Base-by-base conservation (phyloP, 2,797 vertebrate genomes). In the Anabacerthia variegaticeps region DNA sequence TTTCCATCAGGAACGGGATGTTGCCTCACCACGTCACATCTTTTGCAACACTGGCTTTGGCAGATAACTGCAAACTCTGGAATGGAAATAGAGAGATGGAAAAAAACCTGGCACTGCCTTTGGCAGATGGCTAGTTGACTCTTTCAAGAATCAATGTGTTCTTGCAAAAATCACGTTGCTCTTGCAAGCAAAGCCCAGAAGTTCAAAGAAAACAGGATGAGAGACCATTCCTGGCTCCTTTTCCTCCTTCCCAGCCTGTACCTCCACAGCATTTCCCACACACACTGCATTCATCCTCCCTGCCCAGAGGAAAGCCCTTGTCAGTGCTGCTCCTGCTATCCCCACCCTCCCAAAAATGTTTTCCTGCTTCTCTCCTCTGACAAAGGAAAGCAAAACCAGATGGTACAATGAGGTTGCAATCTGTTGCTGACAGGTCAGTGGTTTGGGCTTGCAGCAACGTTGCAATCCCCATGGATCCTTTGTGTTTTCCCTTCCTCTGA, bases 401-500 rank as follows among this genome's bases (percentile, higher is more conserved):
- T 79, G 83, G 71, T 48, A 67, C 34, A 36, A 90, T 0, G 63
- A 81, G 79, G 80, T 21, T 61, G 46, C 51, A 90, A 85, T 32
- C 30, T 63, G 51, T 1, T 76, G 83, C 81, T 87, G 93, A 87
- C 85, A 82, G 92, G 92, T 85, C 95, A 85, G 48, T 12, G 59
- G 80, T 83, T 52, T 1, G 0, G 85, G 37, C 73, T 73, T 30
- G 75, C 54, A 66, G 83, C 62, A 74, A 49, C 2, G 0, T 0
- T 58, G 48, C 81, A 81, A 52, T 78, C 76, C 69, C 46, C 82
- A 63, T 6, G 6, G 80, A 88, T 65, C 77, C 71, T 94, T 92
- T 88, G 94, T 90, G 69, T 86, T 67, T 43, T 75, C 66, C 46
- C 63, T 76, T 86, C 91, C 88, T 95, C 83, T 93, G 85, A 94